phyloP scores from a whole-genome alignment of 2,797 vertebrate genomes.

The Siniperca obscura region DNA sequence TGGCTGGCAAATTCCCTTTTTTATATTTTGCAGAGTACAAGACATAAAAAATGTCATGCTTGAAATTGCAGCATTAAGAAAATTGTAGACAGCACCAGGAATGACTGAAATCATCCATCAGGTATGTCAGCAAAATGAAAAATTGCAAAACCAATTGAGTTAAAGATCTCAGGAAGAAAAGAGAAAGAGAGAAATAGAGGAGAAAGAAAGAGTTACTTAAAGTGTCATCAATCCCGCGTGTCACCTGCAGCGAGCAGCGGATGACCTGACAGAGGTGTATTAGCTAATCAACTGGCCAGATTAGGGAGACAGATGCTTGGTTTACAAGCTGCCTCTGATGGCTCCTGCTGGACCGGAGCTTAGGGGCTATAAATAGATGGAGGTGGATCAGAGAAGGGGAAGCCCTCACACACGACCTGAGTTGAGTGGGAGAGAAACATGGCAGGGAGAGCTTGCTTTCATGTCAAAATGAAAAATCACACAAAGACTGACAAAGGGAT shows the following conservation, averaged over 20 bases:
- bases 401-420: constrained; percentile 54
- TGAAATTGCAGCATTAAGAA: constrained; percentile 27
- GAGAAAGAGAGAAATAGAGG: not conserved
- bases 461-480: constrained; percentile 14
- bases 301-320: constrained; percentile 60
- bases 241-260: constrained; percentile 37
- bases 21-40: not conserved
- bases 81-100: not conserved
- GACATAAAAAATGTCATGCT: constrained; percentile 18
- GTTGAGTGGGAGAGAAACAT: constrained; percentile 7
- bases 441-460: constrained; percentile 1
- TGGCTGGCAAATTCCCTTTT: not conserved
- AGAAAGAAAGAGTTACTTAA: constrained; percentile 31
- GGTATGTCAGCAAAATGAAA: constrained; percentile 28
- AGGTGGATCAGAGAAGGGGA: constrained; percentile 58
- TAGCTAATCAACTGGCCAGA: constrained; percentile 66
- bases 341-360: constrained; percentile 52
- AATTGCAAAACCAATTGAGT: constrained; percentile 16
- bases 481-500: not conserved
- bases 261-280: constrained; percentile 44
- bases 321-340: constrained; percentile 50
- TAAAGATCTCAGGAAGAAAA: constrained; percentile 10
- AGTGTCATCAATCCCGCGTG: constrained; percentile 34
- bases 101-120: constrained; percentile 42
- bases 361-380: constrained; percentile 69